phyloP scores from a whole-genome alignment of 2,888 invertebrate species.

The Petrolisthes manimaculis region DNA sequence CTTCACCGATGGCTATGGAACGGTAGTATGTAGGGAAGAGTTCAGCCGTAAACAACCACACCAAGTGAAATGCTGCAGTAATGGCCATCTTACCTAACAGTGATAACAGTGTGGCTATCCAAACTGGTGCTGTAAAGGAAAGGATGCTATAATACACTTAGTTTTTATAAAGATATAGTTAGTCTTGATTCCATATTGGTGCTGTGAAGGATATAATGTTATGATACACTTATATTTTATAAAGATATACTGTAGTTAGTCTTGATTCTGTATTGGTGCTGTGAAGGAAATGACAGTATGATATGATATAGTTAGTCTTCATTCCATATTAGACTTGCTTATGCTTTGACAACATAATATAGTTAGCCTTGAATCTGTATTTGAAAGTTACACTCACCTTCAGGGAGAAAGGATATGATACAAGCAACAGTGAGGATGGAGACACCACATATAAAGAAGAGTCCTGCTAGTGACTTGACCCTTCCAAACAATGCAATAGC shows the following conservation, averaged over 20 bases:
- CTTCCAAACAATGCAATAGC: constrained; percentile 23
- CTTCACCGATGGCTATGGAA: constrained; percentile 43
- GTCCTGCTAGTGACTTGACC: not conserved
- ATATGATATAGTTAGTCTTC: too few species aligned
- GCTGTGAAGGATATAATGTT: too few species aligned
- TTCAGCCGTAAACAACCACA: constrained; percentile 51
- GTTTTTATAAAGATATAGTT: not conserved
- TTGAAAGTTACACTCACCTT: not conserved
- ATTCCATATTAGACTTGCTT: too few species aligned
- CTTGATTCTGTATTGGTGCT: too few species aligned
- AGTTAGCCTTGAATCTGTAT: too few species aligned
- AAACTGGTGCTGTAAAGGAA: not conserved
- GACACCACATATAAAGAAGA: not conserved
- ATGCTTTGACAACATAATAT: too few species aligned
- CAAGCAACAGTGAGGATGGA: constrained; percentile 3
- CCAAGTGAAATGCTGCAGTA: constrained; percentile 58
- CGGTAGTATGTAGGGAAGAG: constrained; percentile 52
- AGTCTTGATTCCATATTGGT: not conserved
- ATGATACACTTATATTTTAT: not conserved
- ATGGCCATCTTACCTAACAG: constrained; percentile 50
- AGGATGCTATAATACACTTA: not conserved
- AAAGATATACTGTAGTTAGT: not conserved
- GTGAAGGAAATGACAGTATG: too few species aligned
- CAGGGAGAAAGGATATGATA: not conserved
- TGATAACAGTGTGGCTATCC: constrained; percentile 26